These are phyloP conservation scores for Ophion slaviceki DNA, from an alignment of 2,888 invertebrate species.

Conservation along the genomic window DNA sequence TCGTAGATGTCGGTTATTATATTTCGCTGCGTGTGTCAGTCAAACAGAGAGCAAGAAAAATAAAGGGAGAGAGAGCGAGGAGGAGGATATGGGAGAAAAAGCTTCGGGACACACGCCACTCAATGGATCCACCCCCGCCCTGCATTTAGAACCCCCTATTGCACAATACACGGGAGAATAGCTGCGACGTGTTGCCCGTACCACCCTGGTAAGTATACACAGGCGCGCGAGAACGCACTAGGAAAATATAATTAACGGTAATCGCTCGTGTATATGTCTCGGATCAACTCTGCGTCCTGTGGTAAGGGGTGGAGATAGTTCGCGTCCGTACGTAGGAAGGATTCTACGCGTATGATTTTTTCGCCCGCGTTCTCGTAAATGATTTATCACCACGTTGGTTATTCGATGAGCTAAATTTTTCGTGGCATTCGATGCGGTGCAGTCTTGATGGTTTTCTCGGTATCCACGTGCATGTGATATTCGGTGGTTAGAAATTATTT, in stretches of 20 bases:
- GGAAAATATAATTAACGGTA: conserved; percentile 84
- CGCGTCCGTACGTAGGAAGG: not conserved
- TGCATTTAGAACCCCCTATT: conserved; percentile 35
- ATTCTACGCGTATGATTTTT: not conserved
- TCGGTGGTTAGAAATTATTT: too few relatives aligned
- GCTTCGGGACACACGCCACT: conserved; percentile 57
- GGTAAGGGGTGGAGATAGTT: conserved; percentile 38
- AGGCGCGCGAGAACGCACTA: conserved; percentile 69
- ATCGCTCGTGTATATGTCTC: conserved; percentile 82
- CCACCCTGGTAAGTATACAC: conserved; percentile 69
- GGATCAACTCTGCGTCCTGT: conserved; percentile 73
- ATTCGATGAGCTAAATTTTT: not conserved
- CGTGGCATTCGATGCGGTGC: not conserved
- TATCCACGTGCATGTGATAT: not conserved
- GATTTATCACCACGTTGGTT: not conserved
- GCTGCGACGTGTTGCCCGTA: conserved; percentile 47
- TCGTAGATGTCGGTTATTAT: conserved; percentile 38
- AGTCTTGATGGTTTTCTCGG: not conserved
- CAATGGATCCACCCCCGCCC: conserved; percentile 42
- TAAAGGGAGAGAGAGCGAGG: not conserved
- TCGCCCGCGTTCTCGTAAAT: not conserved
- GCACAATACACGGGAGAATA: conserved; percentile 50
- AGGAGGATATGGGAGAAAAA: conserved; percentile 6
- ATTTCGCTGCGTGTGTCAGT: conserved; percentile 53
- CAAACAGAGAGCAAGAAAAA: conserved; percentile 3